Evolutionary conservation across 2,797 vertebrate genomes (phyloP), one percentile per base, ranked within the genome.

Genomic region (Tragelaphus eurycerus): DNA sequence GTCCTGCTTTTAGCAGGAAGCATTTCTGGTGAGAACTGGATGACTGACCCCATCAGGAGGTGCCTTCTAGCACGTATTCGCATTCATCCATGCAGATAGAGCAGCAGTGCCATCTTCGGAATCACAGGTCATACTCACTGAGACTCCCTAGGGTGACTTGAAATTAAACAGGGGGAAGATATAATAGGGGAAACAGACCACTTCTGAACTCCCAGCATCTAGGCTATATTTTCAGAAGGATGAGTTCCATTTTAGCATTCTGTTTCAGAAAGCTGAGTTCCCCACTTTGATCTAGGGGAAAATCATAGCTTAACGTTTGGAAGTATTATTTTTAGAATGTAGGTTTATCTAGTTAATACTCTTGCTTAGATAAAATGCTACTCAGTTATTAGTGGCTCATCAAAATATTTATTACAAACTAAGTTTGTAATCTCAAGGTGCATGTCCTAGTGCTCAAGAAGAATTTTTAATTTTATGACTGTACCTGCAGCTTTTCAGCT

Each of bases 331-430:
- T 83, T 86, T 38, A 67, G 46, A 4, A 5, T 34, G 21, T 43
- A n/a, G 34, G 14, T 82, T 71, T 59, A 27, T 90, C 6, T 25
- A 55, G 5, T 15, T 55, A 89, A 25, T 91, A 23, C 16, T 34
- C 48, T 91, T 62, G 87, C 93, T 97, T 95, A 96, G 67, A 95
- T 94, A 71, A 97, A 97, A 89, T 87, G 10, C 29, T 78, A 34
- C 59, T 54, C 25, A 0, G 3, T 64, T 64, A 23, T 81, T 48
- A 23, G 9, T 29, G 82, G 67, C 46, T 71, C 84, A 27, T 31
- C 48, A 48, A 62, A 46, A 52, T 93, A 60, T 57, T 78, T 90
- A 62, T 64, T 87, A 78, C 52, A 93, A 79, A 79, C 29, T 15
- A 89, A 86, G 38, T 57, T 55, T 8, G 88, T 17, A 54, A 64